These are phyloP conservation scores for Nomada lathburiana DNA, from an alignment of 2,888 invertebrate genomes.

Conservation along the genomic window DNA sequence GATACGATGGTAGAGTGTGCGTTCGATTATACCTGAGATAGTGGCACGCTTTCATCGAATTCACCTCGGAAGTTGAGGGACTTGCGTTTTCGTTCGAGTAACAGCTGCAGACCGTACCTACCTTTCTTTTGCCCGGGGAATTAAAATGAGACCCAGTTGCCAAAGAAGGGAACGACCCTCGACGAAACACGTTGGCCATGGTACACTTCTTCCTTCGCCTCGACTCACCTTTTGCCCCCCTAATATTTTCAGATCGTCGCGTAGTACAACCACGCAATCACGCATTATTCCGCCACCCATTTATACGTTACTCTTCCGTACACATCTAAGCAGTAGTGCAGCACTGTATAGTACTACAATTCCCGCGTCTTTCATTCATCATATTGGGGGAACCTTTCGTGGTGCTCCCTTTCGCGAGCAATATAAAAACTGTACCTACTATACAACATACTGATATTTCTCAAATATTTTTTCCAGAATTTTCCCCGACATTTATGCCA, in stretches of 20 bases:
- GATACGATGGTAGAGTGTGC: slow-evolving; percentile 20
- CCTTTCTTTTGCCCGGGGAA: slow-evolving; percentile 67
- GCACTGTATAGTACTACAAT: not conserved
- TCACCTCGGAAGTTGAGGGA: slow-evolving; percentile 20
- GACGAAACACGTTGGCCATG: slow-evolving; percentile 73
- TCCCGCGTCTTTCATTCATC: slow-evolving; percentile 1
- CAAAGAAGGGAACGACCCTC: slow-evolving; percentile 76
- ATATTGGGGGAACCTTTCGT: not conserved
- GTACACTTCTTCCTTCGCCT: slow-evolving; percentile 71
- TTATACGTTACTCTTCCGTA: slow-evolving; percentile 20
- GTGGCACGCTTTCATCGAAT: slow-evolving; percentile 24
- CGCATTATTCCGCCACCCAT: not conserved
- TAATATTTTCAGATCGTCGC: slow-evolving; percentile 41
- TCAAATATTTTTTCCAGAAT: no score
- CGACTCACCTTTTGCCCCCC: slow-evolving; percentile 34
- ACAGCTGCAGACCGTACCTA: slow-evolving; percentile 73
- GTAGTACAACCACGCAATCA: slow-evolving; percentile 14
- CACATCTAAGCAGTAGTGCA: not conserved
- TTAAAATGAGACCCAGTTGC: slow-evolving; percentile 72
- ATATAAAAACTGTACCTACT: no score
- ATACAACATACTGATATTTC: no score
- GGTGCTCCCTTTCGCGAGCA: no score
- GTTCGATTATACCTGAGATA: slow-evolving; percentile 41
- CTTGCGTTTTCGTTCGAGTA: slow-evolving; percentile 34
- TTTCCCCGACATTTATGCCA: no score